Evolutionary conservation across 2,888 invertebrate species (phyloP).

Genomic region (Venustoraphidia nigricollis): DNA sequence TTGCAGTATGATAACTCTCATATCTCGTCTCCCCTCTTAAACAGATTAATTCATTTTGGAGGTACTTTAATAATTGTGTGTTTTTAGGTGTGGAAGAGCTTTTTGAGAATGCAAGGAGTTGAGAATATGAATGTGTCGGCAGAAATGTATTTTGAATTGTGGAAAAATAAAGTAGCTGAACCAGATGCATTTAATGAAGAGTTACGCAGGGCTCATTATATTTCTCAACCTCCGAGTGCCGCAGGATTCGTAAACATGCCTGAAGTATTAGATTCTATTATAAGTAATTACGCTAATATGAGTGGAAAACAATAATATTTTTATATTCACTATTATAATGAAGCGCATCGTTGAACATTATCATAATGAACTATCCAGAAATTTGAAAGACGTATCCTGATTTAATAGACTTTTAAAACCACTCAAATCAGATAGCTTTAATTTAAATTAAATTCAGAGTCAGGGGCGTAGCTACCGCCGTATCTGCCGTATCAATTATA

Average conservation of each 20-base stretch:
- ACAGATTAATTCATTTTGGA: not conserved
- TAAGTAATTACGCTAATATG: constrained; percentile 2
- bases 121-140: constrained; percentile 25
- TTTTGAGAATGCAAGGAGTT: constrained; percentile 27
- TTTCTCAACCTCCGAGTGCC: not conserved
- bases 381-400: too few relatives aligned
- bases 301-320: not conserved
- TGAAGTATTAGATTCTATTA: constrained; percentile 9
- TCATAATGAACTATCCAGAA: too few relatives aligned
- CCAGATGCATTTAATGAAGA: constrained; percentile 18
- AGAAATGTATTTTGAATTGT: constrained; percentile 31
- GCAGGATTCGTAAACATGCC: constrained; percentile 6
- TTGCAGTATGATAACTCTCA: too few relatives aligned
- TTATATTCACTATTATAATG: not conserved
- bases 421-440: too few relatives aligned
- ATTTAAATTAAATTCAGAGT: too few relatives aligned
- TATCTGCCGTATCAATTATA: too few relatives aligned
- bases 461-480: too few relatives aligned
- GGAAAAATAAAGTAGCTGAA: constrained; percentile 26
- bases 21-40: not conserved
- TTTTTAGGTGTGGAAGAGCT: constrained; percentile 31
- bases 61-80: not conserved
- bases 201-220: not conserved
- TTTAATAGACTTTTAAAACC: too few relatives aligned
- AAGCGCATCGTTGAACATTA: too few relatives aligned